Base-by-base conservation (phyloP, 2,888 invertebrate genomes). In the Trissoscelio sp. region DNA sequence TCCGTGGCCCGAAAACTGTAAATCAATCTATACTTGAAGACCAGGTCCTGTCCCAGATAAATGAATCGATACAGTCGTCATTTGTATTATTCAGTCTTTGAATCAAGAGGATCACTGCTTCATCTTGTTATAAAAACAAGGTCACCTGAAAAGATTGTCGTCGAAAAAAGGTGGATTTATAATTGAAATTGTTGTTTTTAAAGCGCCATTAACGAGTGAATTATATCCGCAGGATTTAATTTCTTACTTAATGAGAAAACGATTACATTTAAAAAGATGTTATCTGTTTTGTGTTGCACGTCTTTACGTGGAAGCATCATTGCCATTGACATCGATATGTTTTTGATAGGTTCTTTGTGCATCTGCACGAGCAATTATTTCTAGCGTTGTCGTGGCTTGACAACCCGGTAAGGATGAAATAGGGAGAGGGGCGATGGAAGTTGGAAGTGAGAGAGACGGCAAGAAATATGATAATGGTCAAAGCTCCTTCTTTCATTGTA, bases 1-100 rank as follows among this genome's bases (percentile, higher is more conserved):
- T n/a, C 48, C 69, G 58, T 66, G 77, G 77, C 77, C 81, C 72
- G 81, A 62, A 72, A 81, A 81, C 72, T 81, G 81, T 77, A 81
- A 81, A 81, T 81, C 60, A 75, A 81, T 67, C 57, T 55, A 28
- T 66, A 79, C 62, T 70, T 77, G 75, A 72, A 77, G 77, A 81
- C 53, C 20, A 48, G 81, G 81, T 42, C 51, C 70, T 31, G 70
- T 62, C 64, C 78, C 46, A 70, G 64, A 64, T 78, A 44, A 12
- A 28, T 12, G 7, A 39, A 11, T 31, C 14, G 20, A 70, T 16
- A 37, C 20, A 67, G 24, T 66, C 37, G 31, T 58, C 48, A 66
- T 24, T 55, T 53, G 37, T 44, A 44, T 51, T 69, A 34, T 64
- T 51, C 46, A 46, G 18, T n/a, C n/a, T n/a, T n/a, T n/a, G n/a